Conservation (phyloP, 2,888 invertebrate species). For the Arrhopalites spinosus region DNA sequence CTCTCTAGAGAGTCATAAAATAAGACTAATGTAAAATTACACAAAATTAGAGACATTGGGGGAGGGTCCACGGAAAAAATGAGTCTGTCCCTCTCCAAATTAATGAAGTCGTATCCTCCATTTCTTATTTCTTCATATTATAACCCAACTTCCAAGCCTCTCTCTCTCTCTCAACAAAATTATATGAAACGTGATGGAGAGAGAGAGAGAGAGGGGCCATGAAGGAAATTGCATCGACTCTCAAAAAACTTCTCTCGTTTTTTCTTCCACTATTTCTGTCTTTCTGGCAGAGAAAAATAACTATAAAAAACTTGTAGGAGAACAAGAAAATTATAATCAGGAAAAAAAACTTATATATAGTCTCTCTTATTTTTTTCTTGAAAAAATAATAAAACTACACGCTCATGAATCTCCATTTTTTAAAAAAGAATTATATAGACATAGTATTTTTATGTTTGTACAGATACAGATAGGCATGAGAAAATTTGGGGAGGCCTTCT, state of each 20-base stretch:
- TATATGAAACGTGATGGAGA: conserved; percentile 26
- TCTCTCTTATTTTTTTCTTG: too few species aligned
- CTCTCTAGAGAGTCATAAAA: conserved; percentile 39
- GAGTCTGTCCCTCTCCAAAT: conserved; percentile 38
- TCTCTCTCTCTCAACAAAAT: neutral
- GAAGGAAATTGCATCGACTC: conserved; percentile 15
- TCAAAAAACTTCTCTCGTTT: too few species aligned
- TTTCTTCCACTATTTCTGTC: neutral
- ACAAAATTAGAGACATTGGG: conserved; percentile 35
- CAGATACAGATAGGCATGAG: too few species aligned
- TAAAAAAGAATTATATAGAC: too few species aligned
- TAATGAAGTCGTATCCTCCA: conserved; percentile 36
- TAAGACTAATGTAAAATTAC: conserved; percentile 41
- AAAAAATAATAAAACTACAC: too few species aligned
- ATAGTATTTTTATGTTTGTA: too few species aligned
- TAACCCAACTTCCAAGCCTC: conserved; percentile 14
- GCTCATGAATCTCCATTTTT: too few species aligned
- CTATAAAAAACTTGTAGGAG: neutral
- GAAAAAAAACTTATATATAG: conserved; percentile 8
- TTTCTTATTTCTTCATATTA: conserved; percentile 34
- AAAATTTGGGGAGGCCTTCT: neutral
- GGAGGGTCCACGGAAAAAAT: conserved; percentile 25
- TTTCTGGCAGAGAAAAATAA: conserved; percentile 12
- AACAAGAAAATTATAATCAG: conserved; percentile 34
- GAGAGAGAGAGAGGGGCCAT: neutral